phyloP scores from a whole-genome alignment of 1,140 invertebrate species.

The Megathymus violae region DNA sequence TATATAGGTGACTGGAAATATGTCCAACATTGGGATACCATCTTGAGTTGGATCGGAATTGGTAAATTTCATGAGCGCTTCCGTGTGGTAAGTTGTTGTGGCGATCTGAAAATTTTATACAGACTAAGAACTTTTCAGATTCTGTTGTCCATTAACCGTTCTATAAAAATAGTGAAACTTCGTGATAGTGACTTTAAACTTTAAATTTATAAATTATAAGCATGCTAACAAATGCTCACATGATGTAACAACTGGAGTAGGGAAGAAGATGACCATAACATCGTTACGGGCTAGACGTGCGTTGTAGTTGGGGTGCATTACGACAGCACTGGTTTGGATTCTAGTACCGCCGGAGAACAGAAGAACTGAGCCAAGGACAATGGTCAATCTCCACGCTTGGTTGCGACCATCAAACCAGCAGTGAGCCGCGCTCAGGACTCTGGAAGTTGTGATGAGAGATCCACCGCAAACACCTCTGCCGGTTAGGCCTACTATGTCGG shows the following conservation, averaged over 20 bases:
- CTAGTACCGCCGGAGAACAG: constrained; percentile 55
- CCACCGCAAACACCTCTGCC: constrained; percentile 50
- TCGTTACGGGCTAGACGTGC: constrained; percentile 46
- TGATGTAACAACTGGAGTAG: constrained; percentile 50
- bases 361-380: constrained; percentile 51
- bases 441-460: constrained; percentile 39
- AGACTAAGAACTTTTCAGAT: no score
- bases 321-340: constrained; percentile 40
- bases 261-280: constrained; percentile 56
- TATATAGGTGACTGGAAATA: no score
- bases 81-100: no score
- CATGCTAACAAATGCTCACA: constrained; percentile 46
- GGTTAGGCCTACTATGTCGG: constrained; percentile 37
- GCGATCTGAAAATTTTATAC: no score
- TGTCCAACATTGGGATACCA: no score
- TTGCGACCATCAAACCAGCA: constrained; percentile 53
- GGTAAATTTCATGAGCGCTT: no score
- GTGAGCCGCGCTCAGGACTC: constrained; percentile 56
- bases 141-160: no score
- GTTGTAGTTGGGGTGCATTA: constrained; percentile 43
- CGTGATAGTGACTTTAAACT: no score
- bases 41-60: no score
- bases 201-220: no score
- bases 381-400: constrained; percentile 48
- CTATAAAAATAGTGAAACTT: no score